Evolutionary conservation across 2,797 vertebrate genomes (phyloP).

Genomic region (Sebastes elongatus): DNA sequence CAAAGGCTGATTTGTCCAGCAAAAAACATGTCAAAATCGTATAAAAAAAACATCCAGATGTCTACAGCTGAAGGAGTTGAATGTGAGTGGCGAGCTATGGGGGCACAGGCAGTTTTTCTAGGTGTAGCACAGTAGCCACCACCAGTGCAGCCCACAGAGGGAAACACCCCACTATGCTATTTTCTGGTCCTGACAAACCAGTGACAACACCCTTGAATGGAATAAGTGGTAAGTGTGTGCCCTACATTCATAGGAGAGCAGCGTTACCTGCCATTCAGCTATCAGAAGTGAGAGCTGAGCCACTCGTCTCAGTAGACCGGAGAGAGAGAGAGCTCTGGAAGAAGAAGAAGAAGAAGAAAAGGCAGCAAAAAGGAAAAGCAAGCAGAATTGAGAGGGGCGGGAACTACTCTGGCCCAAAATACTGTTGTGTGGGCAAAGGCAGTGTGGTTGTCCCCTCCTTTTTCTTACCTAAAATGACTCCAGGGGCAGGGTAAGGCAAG

Average conservation of each 20-base stretch:
- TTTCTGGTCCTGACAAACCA: constrained; percentile 55
- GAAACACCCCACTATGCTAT: constrained; percentile 49
- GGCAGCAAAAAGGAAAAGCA: constrained; percentile 71
- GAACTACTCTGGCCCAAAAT: constrained; percentile 64
- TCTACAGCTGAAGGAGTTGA: constrained; percentile 72
- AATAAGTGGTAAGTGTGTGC: constrained; percentile 68
- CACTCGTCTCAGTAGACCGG: constrained; percentile 37
- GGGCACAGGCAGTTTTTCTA: constrained; percentile 55
- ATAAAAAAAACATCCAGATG: constrained; percentile 78
- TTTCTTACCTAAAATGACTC: constrained; percentile 58
- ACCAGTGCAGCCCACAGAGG: constrained; percentile 52
- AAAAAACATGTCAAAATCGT: constrained; percentile 76
- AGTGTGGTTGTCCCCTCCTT: constrained; percentile 63
- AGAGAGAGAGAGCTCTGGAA: constrained; percentile 58
- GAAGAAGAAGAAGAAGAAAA: constrained; percentile 60
- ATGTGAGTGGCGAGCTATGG: constrained; percentile 42
- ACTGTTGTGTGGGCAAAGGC: constrained; percentile 68
- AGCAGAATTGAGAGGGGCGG: constrained; percentile 51
- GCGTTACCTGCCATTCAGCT: constrained; percentile 61
- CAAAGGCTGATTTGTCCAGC: constrained; percentile 72
- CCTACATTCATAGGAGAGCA: constrained; percentile 82
- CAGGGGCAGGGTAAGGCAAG: constrained; percentile 68
- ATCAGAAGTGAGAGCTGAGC: constrained; percentile 54
- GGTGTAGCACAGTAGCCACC: constrained; percentile 55
- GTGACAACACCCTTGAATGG: constrained; percentile 60